phyloP scores from a whole-genome alignment of 2,113 vertebrate genomes.

The Coregonus clupeaformis region DNA sequence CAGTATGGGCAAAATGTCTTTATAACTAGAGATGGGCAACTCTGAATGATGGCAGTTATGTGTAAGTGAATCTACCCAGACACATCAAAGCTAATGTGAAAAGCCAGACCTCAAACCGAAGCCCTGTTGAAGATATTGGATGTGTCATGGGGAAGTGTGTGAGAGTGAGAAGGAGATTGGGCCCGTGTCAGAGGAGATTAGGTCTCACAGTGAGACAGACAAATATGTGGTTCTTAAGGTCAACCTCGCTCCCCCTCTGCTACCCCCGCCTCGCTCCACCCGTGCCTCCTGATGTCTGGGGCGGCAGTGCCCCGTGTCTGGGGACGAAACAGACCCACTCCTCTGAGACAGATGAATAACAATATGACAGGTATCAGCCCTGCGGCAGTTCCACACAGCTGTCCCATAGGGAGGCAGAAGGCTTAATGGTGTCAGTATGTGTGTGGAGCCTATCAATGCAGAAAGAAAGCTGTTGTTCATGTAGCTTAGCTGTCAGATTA shows the following conservation, averaged over 20 bases:
- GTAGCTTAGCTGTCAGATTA: too few species aligned
- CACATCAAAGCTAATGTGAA: too few species aligned
- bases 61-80: too few species aligned
- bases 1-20: too few species aligned
- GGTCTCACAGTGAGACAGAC: constrained; percentile 14
- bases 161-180: constrained; percentile 17
- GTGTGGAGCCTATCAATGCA: background rate
- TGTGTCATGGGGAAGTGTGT: too few species aligned
- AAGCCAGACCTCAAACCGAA: too few species aligned
- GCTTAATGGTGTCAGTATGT: background rate
- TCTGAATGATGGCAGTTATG: too few species aligned
- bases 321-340: background rate
- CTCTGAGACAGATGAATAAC: constrained; percentile 28
- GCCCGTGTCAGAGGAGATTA: constrained; percentile 38
- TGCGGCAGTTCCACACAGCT: constrained; percentile 6
- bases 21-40: too few species aligned
- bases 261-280: background rate
- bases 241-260: background rate
- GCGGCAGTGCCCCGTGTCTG: background rate
- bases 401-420: background rate
- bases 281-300: background rate
- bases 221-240: constrained; percentile 26
- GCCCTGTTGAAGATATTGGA: too few species aligned
- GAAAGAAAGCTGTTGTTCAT: background rate
- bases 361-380: constrained; percentile 34